Evolutionary conservation across 2,113 vertebrate genomes (phyloP).

Genomic region (Ammodramus savannarum): DNA sequence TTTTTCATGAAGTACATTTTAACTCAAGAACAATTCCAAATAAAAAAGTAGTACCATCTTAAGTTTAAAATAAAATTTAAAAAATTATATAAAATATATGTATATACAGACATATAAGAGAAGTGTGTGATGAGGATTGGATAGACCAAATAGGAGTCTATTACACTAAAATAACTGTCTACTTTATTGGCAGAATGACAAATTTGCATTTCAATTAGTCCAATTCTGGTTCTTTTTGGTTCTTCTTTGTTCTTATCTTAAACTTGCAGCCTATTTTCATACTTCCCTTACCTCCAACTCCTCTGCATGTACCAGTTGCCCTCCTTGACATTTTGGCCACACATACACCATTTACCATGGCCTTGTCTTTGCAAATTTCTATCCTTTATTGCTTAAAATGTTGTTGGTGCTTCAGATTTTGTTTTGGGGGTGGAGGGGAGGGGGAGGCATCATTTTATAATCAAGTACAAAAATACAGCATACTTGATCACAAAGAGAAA

Average conservation of each 20-base stretch:
- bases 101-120: background rate
- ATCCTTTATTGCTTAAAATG: constrained; percentile 12
- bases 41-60: background rate
- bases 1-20: background rate
- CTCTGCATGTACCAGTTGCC: background rate
- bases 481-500: constrained; percentile 39
- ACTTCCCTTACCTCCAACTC: background rate
- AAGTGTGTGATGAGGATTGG: background rate
- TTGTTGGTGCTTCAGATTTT: constrained; percentile 4
- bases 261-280: constrained; percentile 24
- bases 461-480: background rate
- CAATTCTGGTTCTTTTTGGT: background rate
- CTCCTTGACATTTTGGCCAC: background rate
- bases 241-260: constrained; percentile 46
- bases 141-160: background rate
- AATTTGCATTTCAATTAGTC: constrained; percentile 38
- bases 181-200: background rate
- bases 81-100: background rate
- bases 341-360: background rate
- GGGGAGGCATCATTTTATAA: background rate
- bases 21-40: background rate
- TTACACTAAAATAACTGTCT: constrained; percentile 13
- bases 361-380: constrained; percentile 21
- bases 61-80: background rate
- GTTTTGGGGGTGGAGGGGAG: background rate